These are phyloP conservation scores for Nycticebus coucang DNA, from an alignment of 2,113 vertebrate genomes.

Conservation along the genomic window DNA sequence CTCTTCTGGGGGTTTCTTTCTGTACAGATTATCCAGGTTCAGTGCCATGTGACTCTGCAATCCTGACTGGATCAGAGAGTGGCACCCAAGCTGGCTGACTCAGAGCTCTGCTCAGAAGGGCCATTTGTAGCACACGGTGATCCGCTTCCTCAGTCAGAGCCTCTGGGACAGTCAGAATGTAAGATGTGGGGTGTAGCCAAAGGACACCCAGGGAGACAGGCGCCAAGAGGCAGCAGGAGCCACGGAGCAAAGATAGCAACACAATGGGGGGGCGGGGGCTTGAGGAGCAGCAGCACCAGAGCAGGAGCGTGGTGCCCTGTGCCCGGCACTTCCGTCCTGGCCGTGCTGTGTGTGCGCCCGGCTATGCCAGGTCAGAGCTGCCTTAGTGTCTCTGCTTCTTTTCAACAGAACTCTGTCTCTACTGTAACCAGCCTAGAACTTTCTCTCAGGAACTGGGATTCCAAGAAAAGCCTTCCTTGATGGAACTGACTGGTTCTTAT, in stretches of 20 bases:
- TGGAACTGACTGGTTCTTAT: neutral
- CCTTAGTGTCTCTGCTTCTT: neutral
- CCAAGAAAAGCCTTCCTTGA: neutral
- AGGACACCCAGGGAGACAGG: neutral
- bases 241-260: neutral
- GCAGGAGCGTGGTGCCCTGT: neutral
- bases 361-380: too few relatives aligned
- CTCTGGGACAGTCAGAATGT: neutral
- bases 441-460: neutral
- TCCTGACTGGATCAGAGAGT: neutral
- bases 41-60: neutral
- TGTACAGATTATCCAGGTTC: neutral
- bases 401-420: neutral
- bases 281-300: neutral
- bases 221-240: neutral
- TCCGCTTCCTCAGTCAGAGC: neutral
- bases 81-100: neutral
- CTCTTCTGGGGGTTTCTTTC: neutral
- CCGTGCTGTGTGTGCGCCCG: rapidly evolving
- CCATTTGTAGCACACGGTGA: neutral
- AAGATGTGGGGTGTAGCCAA: neutral
- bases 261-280: rapidly evolving
- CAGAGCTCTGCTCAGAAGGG: neutral
- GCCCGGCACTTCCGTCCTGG: too few relatives aligned
- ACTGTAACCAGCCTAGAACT: neutral